phyloP scores from a whole-genome alignment of 1,140 invertebrate genomes.

The Temnothorax nylanderi region DNA sequence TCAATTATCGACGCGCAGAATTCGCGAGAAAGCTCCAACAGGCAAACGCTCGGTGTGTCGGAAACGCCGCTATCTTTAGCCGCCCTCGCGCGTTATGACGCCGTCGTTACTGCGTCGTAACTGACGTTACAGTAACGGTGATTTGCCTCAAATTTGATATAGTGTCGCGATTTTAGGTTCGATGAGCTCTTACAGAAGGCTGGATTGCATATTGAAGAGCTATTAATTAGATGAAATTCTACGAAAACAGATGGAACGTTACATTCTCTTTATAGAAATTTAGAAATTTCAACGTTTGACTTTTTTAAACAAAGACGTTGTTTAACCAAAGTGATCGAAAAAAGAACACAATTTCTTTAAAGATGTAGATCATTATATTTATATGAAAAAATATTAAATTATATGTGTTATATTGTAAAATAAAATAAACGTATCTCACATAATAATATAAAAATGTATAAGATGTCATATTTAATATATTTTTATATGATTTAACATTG shows the following conservation, averaged over 20 bases:
- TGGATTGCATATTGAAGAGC: not conserved
- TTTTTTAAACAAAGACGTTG: not conserved
- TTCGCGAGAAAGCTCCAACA: conserved; percentile 13
- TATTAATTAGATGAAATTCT: not conserved
- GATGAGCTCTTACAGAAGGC: not conserved
- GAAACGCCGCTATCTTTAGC: conserved; percentile 20
- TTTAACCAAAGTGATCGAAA: not conserved
- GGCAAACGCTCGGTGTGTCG: not conserved
- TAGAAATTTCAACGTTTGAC: not conserved
- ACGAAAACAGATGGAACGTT: not conserved
- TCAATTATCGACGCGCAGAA: conserved; percentile 34
- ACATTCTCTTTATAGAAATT: not conserved
- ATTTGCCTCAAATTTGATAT: conserved; percentile 41
- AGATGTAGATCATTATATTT: not conserved
- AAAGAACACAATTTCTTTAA: not conserved
- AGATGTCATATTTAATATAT: not conserved
- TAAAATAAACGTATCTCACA: not conserved
- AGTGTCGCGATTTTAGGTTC: conserved; percentile 1
- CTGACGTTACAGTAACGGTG: conserved; percentile 1
- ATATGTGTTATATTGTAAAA: not conserved
- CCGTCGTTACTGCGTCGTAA: conserved; percentile 15
- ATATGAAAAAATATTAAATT: not conserved
- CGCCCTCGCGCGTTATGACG: not conserved
- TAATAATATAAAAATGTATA: conserved; percentile 2
- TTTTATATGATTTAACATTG: not conserved